Base-by-base conservation (phyloP, 1,140 invertebrate species). In the Apis cerana region DNA sequence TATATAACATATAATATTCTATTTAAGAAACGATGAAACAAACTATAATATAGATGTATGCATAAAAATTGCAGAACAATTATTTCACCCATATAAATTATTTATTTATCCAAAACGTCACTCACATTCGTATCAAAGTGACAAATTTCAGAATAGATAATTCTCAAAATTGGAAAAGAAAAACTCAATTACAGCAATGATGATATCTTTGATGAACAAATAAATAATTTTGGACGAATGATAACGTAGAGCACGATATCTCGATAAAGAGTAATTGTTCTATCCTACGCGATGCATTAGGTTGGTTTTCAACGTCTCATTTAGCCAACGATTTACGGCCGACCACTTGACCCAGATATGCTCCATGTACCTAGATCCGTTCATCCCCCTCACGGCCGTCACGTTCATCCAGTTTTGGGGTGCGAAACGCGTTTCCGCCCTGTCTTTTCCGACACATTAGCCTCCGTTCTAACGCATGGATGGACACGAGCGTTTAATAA, bases 241-340 rank as follows among this genome's bases (percentile, higher is more conserved):
- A 70, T 50, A 74, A 82, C n/a, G 56, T 21, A 52, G 48, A 64
- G 67, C 67, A 48, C 56, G 74, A 71, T 72, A 72, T 43, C 58
- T 83, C 72, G 62, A 77, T 77, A 81, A 85, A 85, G 72, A 83
- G 65, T 62, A 58, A 65, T 70, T 82, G 86, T 69, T 74, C 79
- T 65, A 50, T 17, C n/a, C 62, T 76, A 83, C 50, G 69, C 82
- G 69, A 88, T 89, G 83, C 87, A 89, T 90, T 89, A 88, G 79
- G 86, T 88, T 72, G 82, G 68, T 89, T 91, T 89, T 87, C 85
- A 90, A 90, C 84, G 89, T 90, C 85, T 90, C 90, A 90, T 90
- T 91, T 90, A 89, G 76, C 78, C 70, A 50, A 67, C 82, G 84
- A 90, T 91, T 91, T 90, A 90, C 86, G 75, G 75, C 59, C 75